phyloP scores from a whole-genome alignment of 2,797 vertebrate species.

The Eupleurogrammus muticus region DNA sequence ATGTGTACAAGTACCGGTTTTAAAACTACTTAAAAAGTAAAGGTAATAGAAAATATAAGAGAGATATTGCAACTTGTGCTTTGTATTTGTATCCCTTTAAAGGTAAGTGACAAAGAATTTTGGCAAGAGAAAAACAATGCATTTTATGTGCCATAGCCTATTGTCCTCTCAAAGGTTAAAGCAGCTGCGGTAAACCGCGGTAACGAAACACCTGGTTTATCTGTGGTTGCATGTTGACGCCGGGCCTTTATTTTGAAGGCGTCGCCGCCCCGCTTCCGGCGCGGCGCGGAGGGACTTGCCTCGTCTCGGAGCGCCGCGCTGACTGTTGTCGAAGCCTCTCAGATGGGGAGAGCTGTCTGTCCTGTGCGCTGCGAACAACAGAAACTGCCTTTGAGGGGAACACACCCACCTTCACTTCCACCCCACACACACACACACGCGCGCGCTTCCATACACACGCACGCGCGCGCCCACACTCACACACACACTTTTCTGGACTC shows the following conservation, averaged over 20 bases:
- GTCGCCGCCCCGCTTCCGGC: neutral
- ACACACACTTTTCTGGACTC: neutral
- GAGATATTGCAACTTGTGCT: too few species aligned
- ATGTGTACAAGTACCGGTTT: too few species aligned
- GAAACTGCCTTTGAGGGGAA: conserved; percentile 2
- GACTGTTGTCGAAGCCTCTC: conserved; percentile 1
- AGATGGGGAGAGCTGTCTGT: conserved; percentile 17
- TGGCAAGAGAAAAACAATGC: too few species aligned
- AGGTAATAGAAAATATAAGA: too few species aligned
- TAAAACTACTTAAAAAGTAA: too few species aligned
- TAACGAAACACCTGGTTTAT: too few species aligned
- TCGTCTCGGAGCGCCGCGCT: neutral
- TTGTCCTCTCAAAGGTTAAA: too few species aligned
- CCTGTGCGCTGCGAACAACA: conserved; percentile 14
- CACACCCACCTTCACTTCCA: neutral
- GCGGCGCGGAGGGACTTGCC: neutral
- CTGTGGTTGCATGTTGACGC: too few species aligned
- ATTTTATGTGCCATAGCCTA: too few species aligned
- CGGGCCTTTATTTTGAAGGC: conserved; percentile 56
- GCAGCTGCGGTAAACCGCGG: too few species aligned
- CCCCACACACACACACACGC: neutral
- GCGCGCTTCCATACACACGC: neutral
- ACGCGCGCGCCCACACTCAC: neutral
- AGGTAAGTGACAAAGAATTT: too few species aligned
- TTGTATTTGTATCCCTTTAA: too few species aligned